Percentiles rank a stretch among this genome's conserved stretches.
These are phyloP conservation scores for Prunella strophiata DNA, from an alignment of 2,797 vertebrate genomes.

Conservation along the genomic window DNA sequence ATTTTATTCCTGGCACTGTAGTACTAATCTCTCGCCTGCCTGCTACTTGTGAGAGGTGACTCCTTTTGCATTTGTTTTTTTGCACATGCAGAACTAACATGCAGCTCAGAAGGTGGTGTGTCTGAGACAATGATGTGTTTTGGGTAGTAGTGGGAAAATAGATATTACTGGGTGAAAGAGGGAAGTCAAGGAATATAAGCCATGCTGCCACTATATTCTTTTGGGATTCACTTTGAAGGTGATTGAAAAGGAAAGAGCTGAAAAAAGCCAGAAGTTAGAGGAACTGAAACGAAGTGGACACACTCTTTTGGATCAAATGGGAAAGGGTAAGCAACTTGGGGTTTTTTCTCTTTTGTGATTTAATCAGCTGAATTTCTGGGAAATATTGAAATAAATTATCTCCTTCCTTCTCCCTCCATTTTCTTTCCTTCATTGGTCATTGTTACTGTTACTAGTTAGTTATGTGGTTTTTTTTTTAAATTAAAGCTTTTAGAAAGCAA, in stretches of 20 bases:
- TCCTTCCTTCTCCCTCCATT: not conserved
- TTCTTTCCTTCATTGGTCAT: not conserved
- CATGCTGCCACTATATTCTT: not conserved
- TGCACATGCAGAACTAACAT: not conserved
- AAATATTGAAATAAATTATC: not conserved
- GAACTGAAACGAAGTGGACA: slow-evolving; percentile 80
- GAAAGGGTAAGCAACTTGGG: slow-evolving; percentile 79
- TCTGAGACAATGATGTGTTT: not conserved
- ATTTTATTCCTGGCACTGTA: not conserved
- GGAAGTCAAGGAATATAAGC: not conserved
- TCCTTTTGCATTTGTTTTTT: not conserved
- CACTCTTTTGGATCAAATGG: slow-evolving; percentile 82
- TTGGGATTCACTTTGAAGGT: slow-evolving; percentile 70
- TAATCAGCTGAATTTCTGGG: not conserved
- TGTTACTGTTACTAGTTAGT: not conserved
- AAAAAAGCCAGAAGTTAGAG: slow-evolving; percentile 75
- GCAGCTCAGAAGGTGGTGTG: not conserved
- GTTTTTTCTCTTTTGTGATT: not conserved
- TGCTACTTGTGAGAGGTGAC: not conserved
- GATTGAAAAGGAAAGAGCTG: slow-evolving; percentile 80
- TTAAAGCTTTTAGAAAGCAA: not conserved
- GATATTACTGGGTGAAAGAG: not conserved
- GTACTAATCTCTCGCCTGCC: not conserved
- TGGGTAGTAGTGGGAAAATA: not conserved
- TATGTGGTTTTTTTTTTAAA: not conserved